Evolutionary conservation across 2,797 vertebrate genomes (phyloP).

Genomic region (Garrulus glandarius): DNA sequence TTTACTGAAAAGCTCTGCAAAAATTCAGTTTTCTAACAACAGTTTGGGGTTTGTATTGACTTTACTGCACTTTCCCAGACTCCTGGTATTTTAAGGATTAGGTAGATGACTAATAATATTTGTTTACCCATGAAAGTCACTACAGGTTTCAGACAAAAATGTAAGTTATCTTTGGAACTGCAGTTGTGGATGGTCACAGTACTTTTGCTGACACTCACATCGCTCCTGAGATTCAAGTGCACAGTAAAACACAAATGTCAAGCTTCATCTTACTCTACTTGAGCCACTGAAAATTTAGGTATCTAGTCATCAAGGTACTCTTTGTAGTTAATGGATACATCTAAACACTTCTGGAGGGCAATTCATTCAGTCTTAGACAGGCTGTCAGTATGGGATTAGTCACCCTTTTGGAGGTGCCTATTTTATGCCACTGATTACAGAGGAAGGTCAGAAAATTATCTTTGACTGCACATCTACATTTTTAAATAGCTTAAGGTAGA

Average conservation of each 20-base stretch:
- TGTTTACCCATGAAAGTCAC: not conserved
- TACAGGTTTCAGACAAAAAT: not conserved
- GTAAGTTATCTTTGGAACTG: not conserved
- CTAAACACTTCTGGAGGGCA: conserved; percentile 54
- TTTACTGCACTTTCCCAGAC: not conserved
- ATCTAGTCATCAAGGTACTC: conserved; percentile 25
- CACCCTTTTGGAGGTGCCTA: conserved; percentile 43
- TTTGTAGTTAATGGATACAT: conserved; percentile 59
- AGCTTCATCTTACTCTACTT: not conserved
- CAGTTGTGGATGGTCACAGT: not conserved
- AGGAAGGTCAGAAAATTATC: conserved; percentile 52
- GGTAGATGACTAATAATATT: not conserved
- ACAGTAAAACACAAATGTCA: not conserved
- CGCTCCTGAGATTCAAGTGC: not conserved
- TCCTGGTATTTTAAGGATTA: not conserved
- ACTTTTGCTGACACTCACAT: not conserved
- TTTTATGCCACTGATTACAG: conserved; percentile 59
- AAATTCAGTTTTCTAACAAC: not conserved
- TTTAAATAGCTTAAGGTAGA: conserved; percentile 50
- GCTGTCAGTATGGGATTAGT: conserved; percentile 35
- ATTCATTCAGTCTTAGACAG: conserved; percentile 20
- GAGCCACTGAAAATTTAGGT: not conserved
- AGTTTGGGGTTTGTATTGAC: not conserved
- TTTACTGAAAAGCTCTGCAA: not conserved
- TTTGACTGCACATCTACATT: conserved; percentile 32